Conservation (phyloP, 1,140 invertebrate genomes). For the Lasioglossum albipes region DNA sequence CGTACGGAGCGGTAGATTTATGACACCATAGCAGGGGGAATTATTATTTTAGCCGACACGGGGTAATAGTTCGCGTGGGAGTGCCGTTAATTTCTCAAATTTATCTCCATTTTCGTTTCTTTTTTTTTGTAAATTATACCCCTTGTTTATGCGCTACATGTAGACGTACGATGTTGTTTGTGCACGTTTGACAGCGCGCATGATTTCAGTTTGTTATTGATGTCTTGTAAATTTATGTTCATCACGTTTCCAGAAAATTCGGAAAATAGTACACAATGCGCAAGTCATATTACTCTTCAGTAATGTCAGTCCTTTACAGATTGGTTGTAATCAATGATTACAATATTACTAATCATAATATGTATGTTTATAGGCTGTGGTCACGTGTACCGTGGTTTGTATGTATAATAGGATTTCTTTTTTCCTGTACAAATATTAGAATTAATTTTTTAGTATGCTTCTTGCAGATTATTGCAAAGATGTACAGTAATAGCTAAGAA, state of each 20-base stretch:
- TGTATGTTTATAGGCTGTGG: too few species aligned
- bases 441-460: too few species aligned
- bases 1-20: conserved; percentile 38
- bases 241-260: not conserved
- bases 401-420: too few species aligned
- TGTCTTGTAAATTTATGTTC: not conserved
- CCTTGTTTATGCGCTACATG: not conserved
- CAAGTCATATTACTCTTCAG: not conserved
- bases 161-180: not conserved
- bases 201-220: not conserved
- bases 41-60: conserved; percentile 45
- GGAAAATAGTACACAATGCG: not conserved
- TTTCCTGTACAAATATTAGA: too few species aligned
- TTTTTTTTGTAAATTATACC: not conserved
- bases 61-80: conserved; percentile 46
- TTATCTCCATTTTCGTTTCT: conserved; percentile 4
- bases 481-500: too few species aligned
- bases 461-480: too few species aligned
- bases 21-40: conserved; percentile 19
- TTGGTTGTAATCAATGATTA: too few species aligned
- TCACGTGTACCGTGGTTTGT: too few species aligned
- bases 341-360: too few species aligned
- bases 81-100: not conserved
- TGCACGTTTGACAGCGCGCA: not conserved
- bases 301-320: too few species aligned